phyloP scores from a whole-genome alignment of 2,797 vertebrate genomes.

The Gorsachius magnificus region DNA sequence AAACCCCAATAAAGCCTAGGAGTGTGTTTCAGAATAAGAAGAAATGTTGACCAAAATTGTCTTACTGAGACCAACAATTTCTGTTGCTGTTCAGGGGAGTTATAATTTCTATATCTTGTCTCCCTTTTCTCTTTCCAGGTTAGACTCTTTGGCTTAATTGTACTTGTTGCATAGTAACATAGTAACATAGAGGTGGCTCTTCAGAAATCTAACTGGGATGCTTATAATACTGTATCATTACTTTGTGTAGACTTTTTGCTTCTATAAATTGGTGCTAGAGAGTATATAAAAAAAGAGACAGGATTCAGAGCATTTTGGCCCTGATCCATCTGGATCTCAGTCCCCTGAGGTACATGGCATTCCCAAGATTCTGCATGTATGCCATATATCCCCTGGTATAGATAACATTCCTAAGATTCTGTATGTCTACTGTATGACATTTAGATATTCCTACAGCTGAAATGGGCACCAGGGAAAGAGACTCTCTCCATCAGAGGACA shows the following conservation, averaged over 20 bases:
- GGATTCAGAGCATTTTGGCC: background rate
- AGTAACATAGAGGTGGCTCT: background rate
- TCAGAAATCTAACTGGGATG: background rate
- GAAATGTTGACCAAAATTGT: background rate
- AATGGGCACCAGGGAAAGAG: background rate
- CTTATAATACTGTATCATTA: background rate
- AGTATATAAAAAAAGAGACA: rapidly evolving
- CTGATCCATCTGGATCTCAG: background rate
- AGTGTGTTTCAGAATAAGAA: background rate
- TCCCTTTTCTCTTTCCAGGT: background rate
- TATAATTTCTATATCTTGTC: background rate
- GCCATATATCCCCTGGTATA: background rate
- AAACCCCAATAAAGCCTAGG: background rate
- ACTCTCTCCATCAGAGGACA: background rate
- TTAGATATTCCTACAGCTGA: background rate
- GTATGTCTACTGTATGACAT: background rate
- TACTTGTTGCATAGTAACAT: background rate
- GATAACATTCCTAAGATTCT: background rate
- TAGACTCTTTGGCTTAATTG: background rate
- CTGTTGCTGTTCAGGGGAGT: background rate
- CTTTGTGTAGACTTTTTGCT: background rate
- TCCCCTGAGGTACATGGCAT: background rate
- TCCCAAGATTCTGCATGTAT: background rate
- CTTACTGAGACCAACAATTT: background rate
- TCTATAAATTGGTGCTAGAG: background rate